These are phyloP conservation scores for Saguinus midas DNA, from an alignment of 2,113 vertebrate genomes.

Conservation along the genomic window DNA sequence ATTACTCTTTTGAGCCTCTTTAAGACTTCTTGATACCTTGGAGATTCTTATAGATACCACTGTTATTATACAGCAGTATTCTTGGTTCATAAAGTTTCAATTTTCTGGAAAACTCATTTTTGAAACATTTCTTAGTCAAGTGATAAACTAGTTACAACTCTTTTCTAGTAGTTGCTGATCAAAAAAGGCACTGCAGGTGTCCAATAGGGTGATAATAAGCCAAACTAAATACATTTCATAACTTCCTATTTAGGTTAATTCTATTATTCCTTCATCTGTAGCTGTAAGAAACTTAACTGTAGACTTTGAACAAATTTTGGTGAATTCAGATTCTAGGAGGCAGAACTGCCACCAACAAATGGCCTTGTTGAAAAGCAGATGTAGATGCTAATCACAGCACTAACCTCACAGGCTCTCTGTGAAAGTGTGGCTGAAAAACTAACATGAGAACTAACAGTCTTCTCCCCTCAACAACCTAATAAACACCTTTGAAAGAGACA, in stretches of 20 bases:
- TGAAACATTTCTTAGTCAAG: conserved; percentile 16
- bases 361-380: conserved; percentile 41
- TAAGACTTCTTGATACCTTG: conserved; percentile 4
- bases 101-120: conserved; percentile 47
- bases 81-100: conserved; percentile 30
- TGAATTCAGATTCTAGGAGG: conserved; percentile 24
- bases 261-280: conserved; percentile 33
- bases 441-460: conserved; percentile 24
- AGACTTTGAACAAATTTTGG: conserved; percentile 28
- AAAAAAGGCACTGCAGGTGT: conserved; percentile 19
- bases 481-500: conserved; percentile 12
- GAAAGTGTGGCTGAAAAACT: conserved; percentile 48
- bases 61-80: neutral
- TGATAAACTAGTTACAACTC: neutral
- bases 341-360: conserved; percentile 12
- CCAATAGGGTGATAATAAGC: neutral
- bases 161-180: conserved; percentile 4
- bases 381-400: conserved; percentile 41
- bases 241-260: conserved; percentile 31
- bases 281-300: conserved; percentile 42
- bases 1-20: neutral
- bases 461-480: neutral
- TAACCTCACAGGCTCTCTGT: neutral
- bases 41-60: neutral
- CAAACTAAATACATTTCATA: conserved; percentile 48